phyloP scores from a whole-genome alignment of 1,140 invertebrate genomes.

The Triops cancriformis region DNA sequence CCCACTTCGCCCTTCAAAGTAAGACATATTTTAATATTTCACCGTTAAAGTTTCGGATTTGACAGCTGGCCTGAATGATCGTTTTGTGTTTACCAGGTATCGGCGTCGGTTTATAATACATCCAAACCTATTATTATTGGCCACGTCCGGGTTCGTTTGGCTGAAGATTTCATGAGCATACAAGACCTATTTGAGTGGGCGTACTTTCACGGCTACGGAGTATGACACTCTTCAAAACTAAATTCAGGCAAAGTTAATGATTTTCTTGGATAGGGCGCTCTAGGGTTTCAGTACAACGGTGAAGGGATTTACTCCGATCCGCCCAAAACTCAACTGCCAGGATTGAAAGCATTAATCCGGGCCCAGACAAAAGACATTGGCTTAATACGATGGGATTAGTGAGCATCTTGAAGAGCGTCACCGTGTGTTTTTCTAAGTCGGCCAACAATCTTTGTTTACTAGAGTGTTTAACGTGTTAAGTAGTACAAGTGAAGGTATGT shows the following conservation, averaged over 20 bases:
- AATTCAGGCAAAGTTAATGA: not conserved
- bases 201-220: not conserved
- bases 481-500: too few relatives aligned
- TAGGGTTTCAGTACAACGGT: not conserved
- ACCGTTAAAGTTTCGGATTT: not conserved
- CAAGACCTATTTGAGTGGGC: not conserved
- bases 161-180: slow-evolving; percentile 3
- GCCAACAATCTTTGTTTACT: too few relatives aligned
- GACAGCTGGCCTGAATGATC: not conserved
- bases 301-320: not conserved
- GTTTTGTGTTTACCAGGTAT: slow-evolving; percentile 10
- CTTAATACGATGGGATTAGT: not conserved
- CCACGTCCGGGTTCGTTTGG: not conserved
- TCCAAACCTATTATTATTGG: not conserved
- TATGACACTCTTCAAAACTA: not conserved
- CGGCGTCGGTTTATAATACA: not conserved
- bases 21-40: slow-evolving; percentile 11
- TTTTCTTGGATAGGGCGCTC: not conserved
- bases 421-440: too few relatives aligned
- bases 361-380: not conserved
- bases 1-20: slow-evolving; percentile 38
- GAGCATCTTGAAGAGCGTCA: not conserved
- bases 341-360: not conserved
- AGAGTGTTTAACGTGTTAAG: too few relatives aligned
- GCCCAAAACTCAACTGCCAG: not conserved